Conservation (phyloP, 2,797 vertebrate species). For the Megalops cyprinoides region DNA sequence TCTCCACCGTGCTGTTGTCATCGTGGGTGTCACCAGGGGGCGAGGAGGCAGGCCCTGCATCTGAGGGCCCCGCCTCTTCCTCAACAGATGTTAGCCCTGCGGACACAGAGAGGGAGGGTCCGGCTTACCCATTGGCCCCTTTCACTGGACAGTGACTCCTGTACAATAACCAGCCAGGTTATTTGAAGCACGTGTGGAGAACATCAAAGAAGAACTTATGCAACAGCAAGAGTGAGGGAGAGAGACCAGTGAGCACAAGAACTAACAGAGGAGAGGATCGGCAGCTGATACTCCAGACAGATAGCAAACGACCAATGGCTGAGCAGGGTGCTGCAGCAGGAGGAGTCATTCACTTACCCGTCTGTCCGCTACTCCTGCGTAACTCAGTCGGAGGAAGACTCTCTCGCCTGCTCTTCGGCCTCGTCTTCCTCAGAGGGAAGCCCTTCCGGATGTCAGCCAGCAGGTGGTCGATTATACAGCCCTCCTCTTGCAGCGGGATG, state of each 20-base stretch:
- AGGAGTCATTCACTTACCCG: slow-evolving; percentile 79
- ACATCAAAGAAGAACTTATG: too few relatives aligned
- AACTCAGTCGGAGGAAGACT: slow-evolving; percentile 69
- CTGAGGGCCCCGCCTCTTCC: not conserved
- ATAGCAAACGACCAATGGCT: not conserved
- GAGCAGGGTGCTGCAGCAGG: slow-evolving; percentile 47
- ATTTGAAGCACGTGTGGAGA: too few relatives aligned
- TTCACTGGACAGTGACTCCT: not conserved
- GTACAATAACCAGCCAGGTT: too few relatives aligned
- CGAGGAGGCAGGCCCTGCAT: not conserved
- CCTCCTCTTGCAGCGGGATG: slow-evolving; percentile 79
- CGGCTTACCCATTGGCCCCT: not conserved
- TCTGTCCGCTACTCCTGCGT: slow-evolving; percentile 66
- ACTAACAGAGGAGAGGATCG: not conserved
- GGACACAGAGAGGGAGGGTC: not conserved
- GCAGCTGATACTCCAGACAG: not conserved
- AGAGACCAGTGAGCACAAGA: too few relatives aligned
- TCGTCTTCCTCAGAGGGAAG: slow-evolving; percentile 91
- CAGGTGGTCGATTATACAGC: slow-evolving; percentile 91
- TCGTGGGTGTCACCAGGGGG: not conserved
- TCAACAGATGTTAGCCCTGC: not conserved
- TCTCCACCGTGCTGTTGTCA: not conserved
- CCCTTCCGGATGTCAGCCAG: slow-evolving; percentile 95
- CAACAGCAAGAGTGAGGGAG: too few relatives aligned
- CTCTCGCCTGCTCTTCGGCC: slow-evolving; percentile 83